These are phyloP conservation scores for Drosophila chauvacae DNA, from an alignment of 1,140 invertebrate genomes.

Conservation along the genomic window DNA sequence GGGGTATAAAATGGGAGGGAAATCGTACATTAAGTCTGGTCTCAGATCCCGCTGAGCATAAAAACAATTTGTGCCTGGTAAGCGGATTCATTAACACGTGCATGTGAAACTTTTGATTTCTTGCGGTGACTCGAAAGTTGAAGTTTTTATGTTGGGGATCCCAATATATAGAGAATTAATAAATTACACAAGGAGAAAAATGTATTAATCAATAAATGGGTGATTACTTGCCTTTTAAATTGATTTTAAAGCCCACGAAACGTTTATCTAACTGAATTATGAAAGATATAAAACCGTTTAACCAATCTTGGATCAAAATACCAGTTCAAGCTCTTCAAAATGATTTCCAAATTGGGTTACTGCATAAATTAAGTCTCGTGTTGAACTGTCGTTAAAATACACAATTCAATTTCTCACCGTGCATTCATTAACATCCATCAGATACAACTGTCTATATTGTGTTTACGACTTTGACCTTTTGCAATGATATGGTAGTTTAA, in stretches of 20 bases:
- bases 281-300: background rate
- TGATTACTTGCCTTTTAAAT: background rate
- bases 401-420: conserved; percentile 22
- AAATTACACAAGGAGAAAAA: conserved; percentile 21
- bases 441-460: conserved; percentile 37
- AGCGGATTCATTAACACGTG: conserved; percentile 67
- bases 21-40: conserved; percentile 24
- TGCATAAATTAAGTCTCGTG: background rate
- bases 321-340: background rate
- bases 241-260: background rate
- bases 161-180: conserved; percentile 1
- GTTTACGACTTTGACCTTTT: conserved; percentile 78
- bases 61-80: conserved; percentile 54
- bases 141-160: conserved; percentile 9
- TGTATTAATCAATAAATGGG: background rate
- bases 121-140: background rate
- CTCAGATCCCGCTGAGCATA: conserved; percentile 12
- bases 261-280: background rate
- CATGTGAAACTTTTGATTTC: conserved; percentile 42
- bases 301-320: background rate
- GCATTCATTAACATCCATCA: conserved; percentile 34
- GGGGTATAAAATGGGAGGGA: conserved; percentile 9
- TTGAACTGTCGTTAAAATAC: background rate
- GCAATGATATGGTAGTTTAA: conserved; percentile 63
- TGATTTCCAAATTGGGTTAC: conserved; percentile 1